Conservation (phyloP, 1,140 invertebrate genomes). For the Halotydeus destructor region DNA sequence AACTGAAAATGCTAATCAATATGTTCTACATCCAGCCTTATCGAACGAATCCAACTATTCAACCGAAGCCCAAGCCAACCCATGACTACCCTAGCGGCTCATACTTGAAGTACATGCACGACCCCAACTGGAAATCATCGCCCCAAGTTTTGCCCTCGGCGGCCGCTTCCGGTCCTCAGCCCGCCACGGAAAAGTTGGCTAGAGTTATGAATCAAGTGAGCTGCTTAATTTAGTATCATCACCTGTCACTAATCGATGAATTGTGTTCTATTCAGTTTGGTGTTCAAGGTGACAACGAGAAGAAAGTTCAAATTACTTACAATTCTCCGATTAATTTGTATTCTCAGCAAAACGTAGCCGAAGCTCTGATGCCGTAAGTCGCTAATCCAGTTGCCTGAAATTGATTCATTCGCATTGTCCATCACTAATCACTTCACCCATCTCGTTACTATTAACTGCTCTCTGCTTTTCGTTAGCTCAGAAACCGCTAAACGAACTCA, state of each 20-base stretch:
- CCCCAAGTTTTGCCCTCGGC: background rate
- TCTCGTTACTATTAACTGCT: no score
- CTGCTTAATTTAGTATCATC: background rate
- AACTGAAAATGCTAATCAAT: background rate
- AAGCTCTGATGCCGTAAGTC: slow-evolving; percentile 21
- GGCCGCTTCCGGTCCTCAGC: background rate
- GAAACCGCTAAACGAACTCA: no score
- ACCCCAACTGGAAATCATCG: slow-evolving; percentile 16
- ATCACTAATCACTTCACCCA: no score
- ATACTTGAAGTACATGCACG: slow-evolving; percentile 15
- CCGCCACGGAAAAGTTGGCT: slow-evolving; percentile 3
- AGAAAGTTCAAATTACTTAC: slow-evolving; percentile 26
- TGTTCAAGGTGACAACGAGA: slow-evolving; percentile 8
- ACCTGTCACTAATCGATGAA: no score
- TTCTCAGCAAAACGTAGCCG: slow-evolving; percentile 25
- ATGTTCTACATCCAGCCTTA: slow-evolving; percentile 15
- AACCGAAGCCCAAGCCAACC: slow-evolving; percentile 16
- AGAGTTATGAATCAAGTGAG: slow-evolving; percentile 10
- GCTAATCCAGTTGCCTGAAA: no score
- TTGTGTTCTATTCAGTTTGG: slow-evolving; percentile 7
- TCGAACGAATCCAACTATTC: slow-evolving; percentile 16
- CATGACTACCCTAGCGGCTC: slow-evolving; percentile 18
- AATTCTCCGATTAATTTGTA: slow-evolving; percentile 28
- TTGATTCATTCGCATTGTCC: no score
- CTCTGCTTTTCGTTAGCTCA: no score